A percentile compares a stretch with the other conserved stretches of the same genome.
These are phyloP conservation scores for Prenolepis imparis DNA, from an alignment of 2,888 invertebrate species.

Conservation along the genomic window DNA sequence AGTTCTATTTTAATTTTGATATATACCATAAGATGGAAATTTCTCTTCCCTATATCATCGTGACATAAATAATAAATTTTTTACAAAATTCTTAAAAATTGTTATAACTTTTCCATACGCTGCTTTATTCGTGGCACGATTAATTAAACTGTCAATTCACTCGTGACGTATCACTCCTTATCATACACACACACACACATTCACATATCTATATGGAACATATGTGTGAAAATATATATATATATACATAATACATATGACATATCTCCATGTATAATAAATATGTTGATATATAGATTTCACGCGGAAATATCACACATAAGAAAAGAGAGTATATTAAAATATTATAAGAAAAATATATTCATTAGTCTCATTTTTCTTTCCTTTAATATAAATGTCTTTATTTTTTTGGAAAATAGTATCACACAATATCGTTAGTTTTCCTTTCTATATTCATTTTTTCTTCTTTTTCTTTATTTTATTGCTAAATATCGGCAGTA, in stretches of 20 bases:
- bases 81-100: slow-evolving; percentile 35
- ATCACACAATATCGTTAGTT: background rate
- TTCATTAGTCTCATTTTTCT: background rate
- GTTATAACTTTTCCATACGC: slow-evolving; percentile 52
- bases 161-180: slow-evolving; percentile 55
- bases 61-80: slow-evolving; percentile 33
- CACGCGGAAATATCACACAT: background rate
- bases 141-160: slow-evolving; percentile 70
- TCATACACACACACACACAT: slow-evolving; percentile 8
- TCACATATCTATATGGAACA: background rate
- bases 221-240: background rate
- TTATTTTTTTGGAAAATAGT: background rate
- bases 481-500: no score
- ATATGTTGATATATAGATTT: background rate
- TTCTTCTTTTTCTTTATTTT: background rate
- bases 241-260: background rate
- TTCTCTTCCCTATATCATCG: slow-evolving; percentile 58
- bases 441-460: background rate
- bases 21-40: slow-evolving; percentile 47
- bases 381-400: background rate
- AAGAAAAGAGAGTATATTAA: no score
- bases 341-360: background rate
- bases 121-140: slow-evolving; percentile 48
- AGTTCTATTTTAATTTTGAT: slow-evolving; percentile 69
- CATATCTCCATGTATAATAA: slow-evolving; percentile 20